phyloP scores from a whole-genome alignment of 2,888 invertebrate genomes.

The Helleia helle region DNA sequence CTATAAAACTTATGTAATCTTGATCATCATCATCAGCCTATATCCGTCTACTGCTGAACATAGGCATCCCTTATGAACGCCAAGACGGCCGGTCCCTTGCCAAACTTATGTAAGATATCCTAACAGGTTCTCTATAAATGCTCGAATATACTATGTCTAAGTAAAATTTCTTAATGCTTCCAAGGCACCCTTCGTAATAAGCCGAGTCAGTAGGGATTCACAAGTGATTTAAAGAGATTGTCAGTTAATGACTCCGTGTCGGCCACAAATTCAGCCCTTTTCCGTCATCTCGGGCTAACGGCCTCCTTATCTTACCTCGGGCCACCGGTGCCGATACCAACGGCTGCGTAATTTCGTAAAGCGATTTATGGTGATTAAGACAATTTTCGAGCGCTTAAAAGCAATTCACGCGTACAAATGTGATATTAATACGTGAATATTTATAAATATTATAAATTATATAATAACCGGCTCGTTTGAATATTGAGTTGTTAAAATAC shows the following conservation, averaged over 20 bases:
- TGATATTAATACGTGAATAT: not conserved
- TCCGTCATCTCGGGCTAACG: slow-evolving; percentile 39
- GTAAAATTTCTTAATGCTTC: slow-evolving; percentile 54
- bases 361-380: slow-evolving; percentile 17
- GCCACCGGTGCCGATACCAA: slow-evolving; percentile 20
- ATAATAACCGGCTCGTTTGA: too few relatives aligned
- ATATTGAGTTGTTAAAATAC: too few relatives aligned
- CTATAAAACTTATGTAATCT: too few relatives aligned
- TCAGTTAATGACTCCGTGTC: slow-evolving; percentile 57
- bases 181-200: slow-evolving; percentile 53
- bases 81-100: too few relatives aligned
- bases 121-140: too few relatives aligned
- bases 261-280: slow-evolving; percentile 61
- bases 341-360: slow-evolving; percentile 22
- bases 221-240: slow-evolving; percentile 69
- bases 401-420: not conserved
- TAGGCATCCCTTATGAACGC: too few relatives aligned
- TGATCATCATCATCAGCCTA: too few relatives aligned
- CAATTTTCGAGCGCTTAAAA: slow-evolving; percentile 8
- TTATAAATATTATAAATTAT: too few relatives aligned
- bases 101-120: too few relatives aligned
- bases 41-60: too few relatives aligned
- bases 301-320: slow-evolving; percentile 29
- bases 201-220: slow-evolving; percentile 45
- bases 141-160: too few relatives aligned